Evolutionary conservation across 2,113 vertebrate species (phyloP).

Genomic region (Petroica traversi): DNA sequence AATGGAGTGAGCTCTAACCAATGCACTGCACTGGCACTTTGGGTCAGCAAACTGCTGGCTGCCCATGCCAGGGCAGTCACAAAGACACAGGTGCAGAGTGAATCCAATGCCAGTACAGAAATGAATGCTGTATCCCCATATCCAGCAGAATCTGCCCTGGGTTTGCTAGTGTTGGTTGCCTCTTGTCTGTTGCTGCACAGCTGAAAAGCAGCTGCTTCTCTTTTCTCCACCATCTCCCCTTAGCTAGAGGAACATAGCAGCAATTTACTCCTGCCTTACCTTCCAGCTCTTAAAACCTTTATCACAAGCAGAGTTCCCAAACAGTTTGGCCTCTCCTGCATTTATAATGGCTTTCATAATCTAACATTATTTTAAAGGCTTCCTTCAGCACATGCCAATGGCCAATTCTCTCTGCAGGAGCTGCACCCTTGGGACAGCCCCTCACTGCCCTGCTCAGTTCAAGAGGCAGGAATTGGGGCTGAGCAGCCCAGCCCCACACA

Average conservation of each 20-base stretch:
- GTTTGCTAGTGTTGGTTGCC: background rate
- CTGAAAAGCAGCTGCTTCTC: background rate
- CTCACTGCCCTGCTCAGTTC: background rate
- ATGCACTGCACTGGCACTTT: background rate
- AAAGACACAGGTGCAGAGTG: background rate
- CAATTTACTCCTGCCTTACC: fast-evolving
- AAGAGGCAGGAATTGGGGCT: background rate
- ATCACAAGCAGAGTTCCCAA: background rate
- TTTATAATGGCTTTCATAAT: background rate
- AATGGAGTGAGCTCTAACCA: background rate
- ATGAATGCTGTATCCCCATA: background rate
- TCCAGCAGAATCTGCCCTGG: background rate
- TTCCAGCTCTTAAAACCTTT: background rate
- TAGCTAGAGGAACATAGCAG: background rate
- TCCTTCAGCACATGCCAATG: background rate
- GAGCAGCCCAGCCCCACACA: background rate
- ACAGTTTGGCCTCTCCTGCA: background rate
- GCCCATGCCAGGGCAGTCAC: fast-evolving
- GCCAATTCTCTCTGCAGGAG: background rate
- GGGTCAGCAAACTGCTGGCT: background rate
- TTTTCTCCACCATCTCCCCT: background rate
- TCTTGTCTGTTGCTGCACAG: background rate
- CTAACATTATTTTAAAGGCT: background rate
- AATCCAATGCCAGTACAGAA: background rate
- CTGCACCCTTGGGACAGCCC: background rate